These are phyloP conservation scores for Spea bombifrons DNA, from an alignment of 2,113 vertebrate genomes.

Conservation along the genomic window DNA sequence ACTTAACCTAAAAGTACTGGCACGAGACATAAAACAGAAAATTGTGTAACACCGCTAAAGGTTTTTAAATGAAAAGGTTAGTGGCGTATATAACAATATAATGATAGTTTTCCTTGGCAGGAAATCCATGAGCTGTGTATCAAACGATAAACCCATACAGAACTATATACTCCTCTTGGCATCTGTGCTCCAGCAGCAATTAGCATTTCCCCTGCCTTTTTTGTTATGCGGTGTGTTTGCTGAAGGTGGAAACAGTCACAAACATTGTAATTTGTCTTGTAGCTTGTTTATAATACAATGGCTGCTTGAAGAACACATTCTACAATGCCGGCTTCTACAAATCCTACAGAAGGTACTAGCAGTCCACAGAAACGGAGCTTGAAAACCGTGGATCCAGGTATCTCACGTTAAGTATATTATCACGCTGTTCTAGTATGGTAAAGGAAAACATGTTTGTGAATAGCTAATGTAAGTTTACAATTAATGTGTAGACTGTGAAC, in stretches of 20 bases:
- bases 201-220: not conserved
- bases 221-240: constrained; percentile 28
- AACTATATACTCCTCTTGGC: not conserved
- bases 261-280: constrained; percentile 21
- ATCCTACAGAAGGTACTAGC: not conserved
- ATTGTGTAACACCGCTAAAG: too few species aligned
- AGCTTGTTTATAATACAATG: constrained; percentile 12
- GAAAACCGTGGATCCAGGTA: not conserved
- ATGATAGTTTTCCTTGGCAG: not conserved
- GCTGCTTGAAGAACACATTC: not conserved
- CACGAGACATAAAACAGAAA: too few species aligned
- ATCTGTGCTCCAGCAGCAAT: not conserved
- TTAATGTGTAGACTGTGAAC: too few species aligned
- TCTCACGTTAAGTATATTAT: not conserved
- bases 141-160: not conserved
- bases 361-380: not conserved
- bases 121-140: not conserved
- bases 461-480: too few species aligned
- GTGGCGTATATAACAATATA: not conserved
- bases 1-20: too few species aligned
- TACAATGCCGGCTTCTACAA: not conserved
- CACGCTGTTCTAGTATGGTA: not conserved
- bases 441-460: too few species aligned
- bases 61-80: not conserved
- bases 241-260: constrained; percentile 29